Conservation (phyloP, 2,888 invertebrate genomes). For the Lithophane semibrunnea region DNA sequence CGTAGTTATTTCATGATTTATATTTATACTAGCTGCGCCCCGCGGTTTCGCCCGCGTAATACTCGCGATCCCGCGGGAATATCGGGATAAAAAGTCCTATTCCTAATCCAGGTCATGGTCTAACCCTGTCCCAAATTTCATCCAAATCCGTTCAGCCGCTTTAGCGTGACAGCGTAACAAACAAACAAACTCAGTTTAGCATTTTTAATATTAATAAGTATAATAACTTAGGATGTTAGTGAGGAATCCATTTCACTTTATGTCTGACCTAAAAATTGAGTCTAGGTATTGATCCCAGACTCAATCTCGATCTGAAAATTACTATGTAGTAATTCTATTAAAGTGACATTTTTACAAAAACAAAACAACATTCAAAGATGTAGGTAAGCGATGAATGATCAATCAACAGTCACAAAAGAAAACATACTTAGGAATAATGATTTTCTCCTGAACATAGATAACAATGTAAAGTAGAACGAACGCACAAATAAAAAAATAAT, state of each 20-base stretch:
- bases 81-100: too few species aligned
- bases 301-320: background rate
- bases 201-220: too few species aligned
- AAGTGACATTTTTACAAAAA: background rate
- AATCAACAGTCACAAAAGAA: conserved; percentile 33
- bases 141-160: too few species aligned
- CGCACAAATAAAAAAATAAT: conserved; percentile 51
- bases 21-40: too few species aligned
- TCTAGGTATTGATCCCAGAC: too few species aligned
- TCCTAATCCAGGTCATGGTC: too few species aligned
- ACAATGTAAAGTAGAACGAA: conserved; percentile 8
- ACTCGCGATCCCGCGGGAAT: too few species aligned
- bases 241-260: background rate
- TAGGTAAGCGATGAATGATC: conserved; percentile 3
- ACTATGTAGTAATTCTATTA: background rate
- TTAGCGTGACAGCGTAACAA: too few species aligned
- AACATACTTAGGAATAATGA: conserved; percentile 38
- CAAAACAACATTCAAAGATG: background rate
- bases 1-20: background rate
- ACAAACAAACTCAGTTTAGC: too few species aligned
- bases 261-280: background rate
- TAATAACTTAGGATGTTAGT: too few species aligned
- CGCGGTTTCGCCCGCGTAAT: too few species aligned
- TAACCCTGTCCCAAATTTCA: too few species aligned
- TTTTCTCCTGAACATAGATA: conserved; percentile 29